These are phyloP conservation scores for Telmatherina bonti DNA, from an alignment of 2,797 vertebrate genomes.

Conservation along the genomic window DNA sequence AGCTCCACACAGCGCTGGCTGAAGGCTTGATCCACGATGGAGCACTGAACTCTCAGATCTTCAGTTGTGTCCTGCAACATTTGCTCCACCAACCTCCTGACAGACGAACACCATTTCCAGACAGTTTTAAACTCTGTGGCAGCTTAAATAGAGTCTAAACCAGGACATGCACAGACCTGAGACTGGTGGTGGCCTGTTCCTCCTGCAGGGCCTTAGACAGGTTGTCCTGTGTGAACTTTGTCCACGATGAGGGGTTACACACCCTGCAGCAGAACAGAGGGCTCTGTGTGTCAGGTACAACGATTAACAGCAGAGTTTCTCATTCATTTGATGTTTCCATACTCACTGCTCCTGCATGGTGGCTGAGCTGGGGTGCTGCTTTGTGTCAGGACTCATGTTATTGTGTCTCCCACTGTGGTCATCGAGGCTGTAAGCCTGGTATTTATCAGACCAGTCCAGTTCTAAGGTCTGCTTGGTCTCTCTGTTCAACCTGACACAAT, in stretches of 20 bases:
- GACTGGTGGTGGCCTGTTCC: conserved; percentile 80
- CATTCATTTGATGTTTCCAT: not conserved
- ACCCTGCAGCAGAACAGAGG: conserved; percentile 74
- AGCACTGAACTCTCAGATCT: conserved; percentile 87
- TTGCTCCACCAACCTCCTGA: conserved; percentile 81
- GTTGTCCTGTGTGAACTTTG: conserved; percentile 86
- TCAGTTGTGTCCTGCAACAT: conserved; percentile 86
- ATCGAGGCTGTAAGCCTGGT: conserved; percentile 86
- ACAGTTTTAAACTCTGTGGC: not conserved
- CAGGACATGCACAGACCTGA: conserved; percentile 70
- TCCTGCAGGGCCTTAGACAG: conserved; percentile 84
- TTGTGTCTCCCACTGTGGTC: conserved; percentile 80
- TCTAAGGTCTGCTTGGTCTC: conserved; percentile 88
- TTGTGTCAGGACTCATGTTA: conserved; percentile 84
- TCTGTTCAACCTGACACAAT: conserved; percentile 82
- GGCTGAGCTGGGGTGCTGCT: conserved; percentile 83
- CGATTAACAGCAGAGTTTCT: not conserved
- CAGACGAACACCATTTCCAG: not conserved
- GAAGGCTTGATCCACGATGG: conserved; percentile 83
- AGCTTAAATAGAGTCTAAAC: not conserved
- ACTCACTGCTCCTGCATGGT: conserved; percentile 88
- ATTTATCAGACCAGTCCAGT: conserved; percentile 93
- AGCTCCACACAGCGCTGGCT: conserved; percentile 83
- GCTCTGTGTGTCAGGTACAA: not conserved
- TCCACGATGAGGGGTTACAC: conserved; percentile 84